These are phyloP conservation scores for Apostichopus japonicus DNA, from an alignment of 35 echinoderm and acorn worm genomes.

Conservation along the genomic window DNA sequence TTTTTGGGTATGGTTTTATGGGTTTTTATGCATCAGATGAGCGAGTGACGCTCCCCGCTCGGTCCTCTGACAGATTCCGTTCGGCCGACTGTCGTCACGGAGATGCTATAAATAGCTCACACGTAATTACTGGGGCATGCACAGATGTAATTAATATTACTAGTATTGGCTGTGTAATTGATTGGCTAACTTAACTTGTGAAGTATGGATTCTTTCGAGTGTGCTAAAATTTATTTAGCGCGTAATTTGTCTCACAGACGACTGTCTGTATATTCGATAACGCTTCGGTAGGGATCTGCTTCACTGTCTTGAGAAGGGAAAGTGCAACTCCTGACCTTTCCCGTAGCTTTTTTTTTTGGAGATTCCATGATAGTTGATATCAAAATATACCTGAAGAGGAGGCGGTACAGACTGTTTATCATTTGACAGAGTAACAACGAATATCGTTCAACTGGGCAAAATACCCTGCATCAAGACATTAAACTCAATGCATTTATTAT, in stretches of 20 bases:
- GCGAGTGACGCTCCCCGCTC: too few relatives aligned
- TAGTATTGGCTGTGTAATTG: conserved; percentile 9
- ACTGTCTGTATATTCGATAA: neutral
- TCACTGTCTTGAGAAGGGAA: neutral
- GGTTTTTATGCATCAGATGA: too few relatives aligned
- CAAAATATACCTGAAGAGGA: neutral
- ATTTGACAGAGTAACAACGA: too few relatives aligned
- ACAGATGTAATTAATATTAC: conserved; percentile 20
- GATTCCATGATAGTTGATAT: neutral
- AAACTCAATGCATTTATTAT: too few relatives aligned
- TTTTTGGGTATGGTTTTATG: too few relatives aligned
- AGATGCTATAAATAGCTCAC: neutral
- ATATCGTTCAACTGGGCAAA: too few relatives aligned
- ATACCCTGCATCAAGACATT: too few relatives aligned
- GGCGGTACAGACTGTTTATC: too few relatives aligned
- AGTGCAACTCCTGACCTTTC: conserved; percentile 8
- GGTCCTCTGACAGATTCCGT: too few relatives aligned
- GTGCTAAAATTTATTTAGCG: conserved; percentile 2
- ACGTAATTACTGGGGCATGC: neutral
- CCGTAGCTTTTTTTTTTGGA: neutral
- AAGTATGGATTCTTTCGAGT: conserved; percentile 6
- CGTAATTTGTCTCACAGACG: neutral
- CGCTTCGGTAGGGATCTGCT: neutral
- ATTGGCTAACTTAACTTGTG: conserved; percentile 19
- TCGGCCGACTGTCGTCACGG: neutral